These are phyloP conservation scores for Glaucopsyche alexis DNA, from an alignment of 2,888 invertebrate genomes.

Conservation along the genomic window DNA sequence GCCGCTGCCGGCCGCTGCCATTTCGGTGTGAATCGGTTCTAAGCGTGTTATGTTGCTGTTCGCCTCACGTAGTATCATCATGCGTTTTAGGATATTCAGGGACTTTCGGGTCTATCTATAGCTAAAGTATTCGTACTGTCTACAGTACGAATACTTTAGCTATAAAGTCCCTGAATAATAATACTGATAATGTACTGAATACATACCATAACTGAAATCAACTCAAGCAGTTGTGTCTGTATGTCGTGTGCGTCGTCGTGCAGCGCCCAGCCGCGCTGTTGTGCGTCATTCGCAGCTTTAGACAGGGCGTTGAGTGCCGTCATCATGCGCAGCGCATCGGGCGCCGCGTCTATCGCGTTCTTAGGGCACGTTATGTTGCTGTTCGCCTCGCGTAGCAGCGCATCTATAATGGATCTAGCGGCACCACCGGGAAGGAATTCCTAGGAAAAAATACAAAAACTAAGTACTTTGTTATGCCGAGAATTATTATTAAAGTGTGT, in stretches of 20 bases:
- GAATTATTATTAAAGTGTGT: too few relatives aligned
- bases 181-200: neutral
- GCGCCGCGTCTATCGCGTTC: conserved; percentile 88
- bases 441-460: conserved; percentile 43
- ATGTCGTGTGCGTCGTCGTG: conserved; percentile 96
- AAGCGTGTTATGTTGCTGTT: too few relatives aligned
- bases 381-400: conserved; percentile 68
- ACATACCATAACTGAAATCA: conserved; percentile 89
- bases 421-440: conserved; percentile 73
- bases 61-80: too few relatives aligned
- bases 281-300: conserved; percentile 95
- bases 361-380: conserved; percentile 76
- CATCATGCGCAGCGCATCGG: conserved; percentile 90
- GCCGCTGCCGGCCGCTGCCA: too few relatives aligned
- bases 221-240: conserved; percentile 89
- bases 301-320: conserved; percentile 91
- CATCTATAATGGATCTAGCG: conserved; percentile 71
- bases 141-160: too few relatives aligned
- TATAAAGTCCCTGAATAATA: too few relatives aligned
- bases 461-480: too few relatives aligned
- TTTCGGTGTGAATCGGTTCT: too few relatives aligned
- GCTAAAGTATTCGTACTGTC: too few relatives aligned
- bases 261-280: conserved; percentile 96
- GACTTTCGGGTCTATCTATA: too few relatives aligned
- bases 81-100: too few relatives aligned